phyloP scores from a whole-genome alignment of 2,888 invertebrate species.

The Argyresthia albistria region DNA sequence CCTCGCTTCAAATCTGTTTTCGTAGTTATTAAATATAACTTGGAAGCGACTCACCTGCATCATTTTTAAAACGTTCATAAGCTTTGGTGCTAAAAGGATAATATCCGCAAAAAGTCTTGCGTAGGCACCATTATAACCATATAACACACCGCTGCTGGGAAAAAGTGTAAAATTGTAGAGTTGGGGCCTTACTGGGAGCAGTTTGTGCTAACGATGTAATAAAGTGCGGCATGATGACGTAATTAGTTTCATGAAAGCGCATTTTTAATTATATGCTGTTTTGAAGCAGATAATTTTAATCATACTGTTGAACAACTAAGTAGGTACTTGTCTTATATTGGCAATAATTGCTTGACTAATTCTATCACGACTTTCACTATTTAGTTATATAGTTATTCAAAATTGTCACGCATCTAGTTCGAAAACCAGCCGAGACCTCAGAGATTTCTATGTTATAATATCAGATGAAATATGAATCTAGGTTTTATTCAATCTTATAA shows the following conservation, averaged over 20 bases:
- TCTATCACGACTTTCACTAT: too few relatives aligned
- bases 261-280: too few relatives aligned
- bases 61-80: conserved; percentile 45
- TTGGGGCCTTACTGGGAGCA: conserved; percentile 20
- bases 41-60: not conserved
- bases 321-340: not conserved
- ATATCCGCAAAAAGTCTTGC: conserved; percentile 53
- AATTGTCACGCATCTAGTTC: too few relatives aligned
- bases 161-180: conserved; percentile 33
- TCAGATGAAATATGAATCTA: too few relatives aligned
- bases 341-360: not conserved
- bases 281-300: too few relatives aligned
- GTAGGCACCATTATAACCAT: conserved; percentile 37
- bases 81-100: conserved; percentile 54
- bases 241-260: too few relatives aligned
- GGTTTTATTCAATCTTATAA: too few relatives aligned
- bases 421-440: too few relatives aligned
- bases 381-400: too few relatives aligned
- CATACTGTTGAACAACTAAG: not conserved
- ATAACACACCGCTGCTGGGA: conserved; percentile 36
- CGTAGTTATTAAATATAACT: not conserved
- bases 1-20: not conserved
- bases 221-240: too few relatives aligned
- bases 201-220: not conserved
- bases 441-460: too few relatives aligned